Percentiles rank a stretch among this genome's conserved stretches.
phyloP scores from a whole-genome alignment of 2,888 invertebrate species.

The Charanyca ferruginea region DNA sequence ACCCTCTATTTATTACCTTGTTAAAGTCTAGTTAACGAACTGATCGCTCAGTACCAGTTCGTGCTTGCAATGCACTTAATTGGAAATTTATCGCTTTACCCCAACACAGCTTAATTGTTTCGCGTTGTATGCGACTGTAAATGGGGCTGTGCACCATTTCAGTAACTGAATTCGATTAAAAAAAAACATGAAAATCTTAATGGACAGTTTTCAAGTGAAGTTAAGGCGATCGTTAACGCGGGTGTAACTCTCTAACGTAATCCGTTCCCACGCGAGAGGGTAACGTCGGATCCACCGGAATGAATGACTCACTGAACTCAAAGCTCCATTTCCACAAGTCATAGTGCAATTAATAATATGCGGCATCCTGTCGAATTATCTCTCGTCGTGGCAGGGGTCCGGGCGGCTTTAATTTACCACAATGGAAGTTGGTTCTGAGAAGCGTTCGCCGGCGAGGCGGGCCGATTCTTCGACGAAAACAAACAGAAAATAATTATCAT shows the following conservation, averaged over 20 bases:
- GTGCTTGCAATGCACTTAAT: slow-evolving; percentile 82
- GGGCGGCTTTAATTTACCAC: slow-evolving; percentile 91
- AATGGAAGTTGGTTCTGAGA: slow-evolving; percentile 90
- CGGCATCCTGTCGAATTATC: slow-evolving; percentile 91
- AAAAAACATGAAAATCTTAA: slow-evolving; percentile 67
- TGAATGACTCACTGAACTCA: slow-evolving; percentile 90
- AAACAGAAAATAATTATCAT: slow-evolving; percentile 91
- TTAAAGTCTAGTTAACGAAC: slow-evolving; percentile 90
- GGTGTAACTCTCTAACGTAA: slow-evolving; percentile 81
- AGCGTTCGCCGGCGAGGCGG: slow-evolving; percentile 88
- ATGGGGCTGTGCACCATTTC: slow-evolving; percentile 69
- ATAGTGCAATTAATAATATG: slow-evolving; percentile 92
- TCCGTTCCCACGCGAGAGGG: slow-evolving; percentile 86
- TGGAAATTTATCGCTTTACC: slow-evolving; percentile 86
- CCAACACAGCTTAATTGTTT: slow-evolving; percentile 84
- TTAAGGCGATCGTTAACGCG: slow-evolving; percentile 76
- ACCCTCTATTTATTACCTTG: slow-evolving; percentile 89
- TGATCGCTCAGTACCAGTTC: slow-evolving; percentile 80
- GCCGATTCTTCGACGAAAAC: slow-evolving; percentile 90
- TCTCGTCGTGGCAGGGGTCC: slow-evolving; percentile 90
- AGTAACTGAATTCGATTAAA: slow-evolving; percentile 71
- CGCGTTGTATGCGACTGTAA: slow-evolving; percentile 78
- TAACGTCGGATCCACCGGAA: slow-evolving; percentile 81
- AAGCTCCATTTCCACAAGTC: slow-evolving; percentile 91
- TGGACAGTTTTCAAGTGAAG: slow-evolving; percentile 68